Percentiles rank a stretch among this genome's conserved stretches.
Evolutionary conservation across 2,113 vertebrate species (phyloP).

Genomic region (Phalacrocorax pelagicus): DNA sequence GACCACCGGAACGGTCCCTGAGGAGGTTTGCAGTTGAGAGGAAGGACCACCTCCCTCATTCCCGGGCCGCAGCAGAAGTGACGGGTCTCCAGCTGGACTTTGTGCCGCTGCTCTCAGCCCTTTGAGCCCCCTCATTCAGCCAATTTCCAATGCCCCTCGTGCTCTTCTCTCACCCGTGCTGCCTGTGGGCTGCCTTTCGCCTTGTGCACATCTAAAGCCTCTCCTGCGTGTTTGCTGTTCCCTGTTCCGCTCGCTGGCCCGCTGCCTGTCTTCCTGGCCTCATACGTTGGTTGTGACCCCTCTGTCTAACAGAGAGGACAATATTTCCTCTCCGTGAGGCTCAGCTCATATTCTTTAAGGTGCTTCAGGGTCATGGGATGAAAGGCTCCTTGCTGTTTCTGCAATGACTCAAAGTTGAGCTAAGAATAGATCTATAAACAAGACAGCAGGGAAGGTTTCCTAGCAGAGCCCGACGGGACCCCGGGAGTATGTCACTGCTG

Average conservation of each 20-base stretch:
- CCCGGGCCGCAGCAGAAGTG: neutral
- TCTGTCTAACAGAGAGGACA: neutral
- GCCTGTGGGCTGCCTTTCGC: neutral
- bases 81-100: neutral
- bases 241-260: neutral
- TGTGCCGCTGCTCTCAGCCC: fast-evolving
- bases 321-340: neutral
- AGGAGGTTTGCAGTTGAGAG: neutral
- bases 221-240: neutral
- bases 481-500: neutral
- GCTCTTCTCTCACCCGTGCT: fast-evolving
- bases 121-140: fast-evolving
- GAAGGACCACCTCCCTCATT: neutral
- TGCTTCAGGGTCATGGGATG: neutral
- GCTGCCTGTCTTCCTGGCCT: neutral
- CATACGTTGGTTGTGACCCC: neutral
- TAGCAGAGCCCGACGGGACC: neutral
- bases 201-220: neutral
- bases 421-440: slow-evolving; percentile 51
- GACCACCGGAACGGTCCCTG: neutral
- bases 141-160: fast-evolving
- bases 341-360: neutral
- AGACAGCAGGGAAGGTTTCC: slow-evolving; percentile 27
- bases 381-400: slow-evolving; percentile 50
- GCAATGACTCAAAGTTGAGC: slow-evolving; percentile 29